Conservation (phyloP, 2,888 invertebrate genomes). For the Caenorhabditis sulstoni region DNA sequence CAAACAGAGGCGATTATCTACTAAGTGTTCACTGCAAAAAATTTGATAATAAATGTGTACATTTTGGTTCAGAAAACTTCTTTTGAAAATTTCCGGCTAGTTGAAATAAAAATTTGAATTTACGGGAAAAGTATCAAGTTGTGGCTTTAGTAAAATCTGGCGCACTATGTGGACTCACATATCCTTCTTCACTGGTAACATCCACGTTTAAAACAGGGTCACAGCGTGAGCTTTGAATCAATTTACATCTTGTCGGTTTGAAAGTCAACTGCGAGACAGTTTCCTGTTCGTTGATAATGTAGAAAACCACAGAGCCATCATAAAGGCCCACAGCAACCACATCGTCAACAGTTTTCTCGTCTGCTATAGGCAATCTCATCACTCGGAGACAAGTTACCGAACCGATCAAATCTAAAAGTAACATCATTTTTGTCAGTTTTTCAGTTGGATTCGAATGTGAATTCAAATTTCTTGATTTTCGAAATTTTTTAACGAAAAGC, state of each 20-base stretch:
- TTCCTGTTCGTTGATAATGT: constrained; percentile 27
- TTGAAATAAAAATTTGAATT: too few relatives aligned
- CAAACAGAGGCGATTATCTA: too few relatives aligned
- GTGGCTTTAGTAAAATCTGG: too few relatives aligned
- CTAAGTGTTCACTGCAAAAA: too few relatives aligned
- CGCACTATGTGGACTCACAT: too few relatives aligned
- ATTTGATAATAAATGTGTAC: too few relatives aligned
- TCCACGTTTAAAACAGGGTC: constrained; percentile 32
- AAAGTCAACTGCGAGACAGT: constrained; percentile 19
- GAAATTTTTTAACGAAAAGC: too few relatives aligned
- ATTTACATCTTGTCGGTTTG: constrained; percentile 6
- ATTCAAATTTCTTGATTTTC: too few relatives aligned
- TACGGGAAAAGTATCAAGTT: too few relatives aligned
- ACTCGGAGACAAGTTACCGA: constrained; percentile 26
- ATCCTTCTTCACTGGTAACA: constrained; percentile 38
- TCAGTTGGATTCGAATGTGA: too few relatives aligned
- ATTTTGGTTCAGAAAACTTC: too few relatives aligned
- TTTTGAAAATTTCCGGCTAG: too few relatives aligned
- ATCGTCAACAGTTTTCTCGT: constrained; percentile 40
- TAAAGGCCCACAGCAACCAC: constrained; percentile 43
- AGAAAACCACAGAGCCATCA: constrained; percentile 39
- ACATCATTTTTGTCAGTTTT: not conserved
- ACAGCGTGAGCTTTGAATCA: not conserved
- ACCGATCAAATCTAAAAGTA: constrained; percentile 18
- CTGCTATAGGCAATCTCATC: constrained; percentile 23